Evolutionary conservation across 2,888 invertebrate genomes (phyloP).

Genomic region (Phlogophora meticulosa): DNA sequence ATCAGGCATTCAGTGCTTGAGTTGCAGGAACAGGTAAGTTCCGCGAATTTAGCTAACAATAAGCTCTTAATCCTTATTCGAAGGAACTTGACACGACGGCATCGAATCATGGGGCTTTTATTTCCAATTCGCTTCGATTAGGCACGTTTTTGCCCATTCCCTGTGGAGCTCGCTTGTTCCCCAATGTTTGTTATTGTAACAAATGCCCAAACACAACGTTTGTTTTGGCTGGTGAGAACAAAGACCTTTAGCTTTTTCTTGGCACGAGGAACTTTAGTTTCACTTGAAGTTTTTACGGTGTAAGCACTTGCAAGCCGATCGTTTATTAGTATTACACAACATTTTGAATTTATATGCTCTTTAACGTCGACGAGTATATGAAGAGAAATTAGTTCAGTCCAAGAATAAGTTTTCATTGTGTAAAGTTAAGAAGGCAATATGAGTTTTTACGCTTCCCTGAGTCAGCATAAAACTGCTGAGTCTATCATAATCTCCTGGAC

Average conservation of each 20-base stretch:
- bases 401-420: conserved; percentile 60
- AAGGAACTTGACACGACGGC: conserved; percentile 80
- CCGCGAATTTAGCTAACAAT: conserved; percentile 81
- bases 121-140: conserved; percentile 81
- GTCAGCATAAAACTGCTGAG: conserved; percentile 59
- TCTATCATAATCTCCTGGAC: conserved; percentile 51
- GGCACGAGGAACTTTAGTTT: conserved; percentile 75
- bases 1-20: conserved; percentile 60
- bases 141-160: conserved; percentile 82
- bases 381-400: conserved; percentile 65
- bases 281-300: conserved; percentile 84
- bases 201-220: conserved; percentile 84
- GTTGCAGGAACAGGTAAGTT: conserved; percentile 73
- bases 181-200: conserved; percentile 87
- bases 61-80: conserved; percentile 82
- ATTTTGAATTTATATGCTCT: conserved; percentile 74
- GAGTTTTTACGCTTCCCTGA: conserved; percentile 46
- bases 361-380: conserved; percentile 65
- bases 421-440: conserved; percentile 46
- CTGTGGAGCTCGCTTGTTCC: conserved; percentile 70
- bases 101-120: conserved; percentile 76
- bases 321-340: conserved; percentile 75
- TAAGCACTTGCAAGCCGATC: conserved; percentile 73
- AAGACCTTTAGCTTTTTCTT: conserved; percentile 83
- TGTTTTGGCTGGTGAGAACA: conserved; percentile 89